Conservation (phyloP, 2,797 vertebrate species). For the Otolemur crassicaudatus region DNA sequence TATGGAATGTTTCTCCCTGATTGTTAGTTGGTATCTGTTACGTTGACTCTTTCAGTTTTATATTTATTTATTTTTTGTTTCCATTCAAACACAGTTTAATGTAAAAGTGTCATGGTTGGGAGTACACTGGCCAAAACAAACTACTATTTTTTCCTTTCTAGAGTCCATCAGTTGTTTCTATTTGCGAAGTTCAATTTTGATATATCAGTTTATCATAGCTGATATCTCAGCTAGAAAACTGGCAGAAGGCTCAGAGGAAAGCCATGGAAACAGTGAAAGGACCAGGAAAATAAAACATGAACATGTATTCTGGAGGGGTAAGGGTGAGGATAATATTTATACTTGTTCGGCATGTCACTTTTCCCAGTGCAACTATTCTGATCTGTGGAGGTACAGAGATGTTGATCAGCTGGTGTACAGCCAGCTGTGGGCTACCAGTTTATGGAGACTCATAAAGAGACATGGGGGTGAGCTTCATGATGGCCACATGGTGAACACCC, state of each 20-base stretch:
- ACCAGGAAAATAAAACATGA: conserved; percentile 8
- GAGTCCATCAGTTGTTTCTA: conserved; percentile 37
- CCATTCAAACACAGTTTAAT: conserved; percentile 35
- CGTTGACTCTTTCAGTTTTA: conserved; percentile 54
- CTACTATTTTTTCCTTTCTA: neutral
- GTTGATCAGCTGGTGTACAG: neutral
- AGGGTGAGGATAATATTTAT: neutral
- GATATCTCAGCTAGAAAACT: conserved; percentile 16
- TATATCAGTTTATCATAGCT: conserved; percentile 41
- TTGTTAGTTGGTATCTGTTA: conserved; percentile 51
- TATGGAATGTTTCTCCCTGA: conserved; percentile 38
- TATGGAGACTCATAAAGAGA: neutral
- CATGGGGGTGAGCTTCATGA: neutral
- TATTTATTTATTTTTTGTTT: conserved; percentile 64
- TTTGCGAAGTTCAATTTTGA: conserved; percentile 61
- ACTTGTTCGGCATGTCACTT: neutral
- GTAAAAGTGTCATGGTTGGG: neutral
- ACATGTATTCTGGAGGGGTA: neutral
- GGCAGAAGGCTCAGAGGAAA: conserved; percentile 64
- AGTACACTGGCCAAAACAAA: neutral
- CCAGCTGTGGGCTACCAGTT: neutral
- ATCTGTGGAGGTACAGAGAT: neutral
- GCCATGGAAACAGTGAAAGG: neutral
- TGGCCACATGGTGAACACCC: neutral
- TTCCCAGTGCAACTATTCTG: neutral